Base-by-base conservation (phyloP, 2,888 invertebrate genomes). In the Lordiphosa andalusiaca region DNA sequence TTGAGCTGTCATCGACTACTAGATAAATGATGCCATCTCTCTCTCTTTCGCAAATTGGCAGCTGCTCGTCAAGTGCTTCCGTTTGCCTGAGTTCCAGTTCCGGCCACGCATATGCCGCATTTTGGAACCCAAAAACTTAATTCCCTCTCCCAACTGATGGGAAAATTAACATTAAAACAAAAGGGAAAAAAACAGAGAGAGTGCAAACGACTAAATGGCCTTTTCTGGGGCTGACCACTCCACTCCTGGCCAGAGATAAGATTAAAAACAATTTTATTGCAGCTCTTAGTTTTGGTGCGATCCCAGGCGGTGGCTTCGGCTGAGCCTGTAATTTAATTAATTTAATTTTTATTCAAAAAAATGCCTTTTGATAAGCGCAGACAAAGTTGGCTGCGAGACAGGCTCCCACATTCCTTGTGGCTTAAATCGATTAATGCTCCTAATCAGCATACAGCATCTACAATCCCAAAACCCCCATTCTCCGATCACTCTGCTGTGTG, bases 391-490 rank as follows among this genome's bases (percentile, higher is more conserved):
- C 16, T 3, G 35, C 6, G 47, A 62, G 44, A 49, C 55, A 54
- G 75, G 82, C 78, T 77, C 78, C 82, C 82, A 75, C 77, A 77
- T 77, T 77, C 77, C 77, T 86, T 86, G 84, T 87, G 85, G 84
- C 86, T 86, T 85, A 86, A 87, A 86, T 86, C 86, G 86, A 86
- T 86, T 86, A 86, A 87, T 84, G 83, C 80, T 72, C 74, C 86
- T 86, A 86, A 86, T 86, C 86, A 78, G 80, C 75, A 73, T 80
- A 80, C 76, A 80, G 84, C 75, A 86, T 86, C 86, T 86, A 71
- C 75, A 64, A 60, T 70, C 64, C 71, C 67, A 10, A 30, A 10
- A 30, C 38, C 50, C 35, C 38, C 49, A 42, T 50, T 48, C 41
- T 39, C 36, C 19, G 51, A 55, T 47, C 38, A 35, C 52, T 25